Evolutionary conservation across 2,888 invertebrate genomes (phyloP).

Genomic region (Lithophane socia): DNA sequence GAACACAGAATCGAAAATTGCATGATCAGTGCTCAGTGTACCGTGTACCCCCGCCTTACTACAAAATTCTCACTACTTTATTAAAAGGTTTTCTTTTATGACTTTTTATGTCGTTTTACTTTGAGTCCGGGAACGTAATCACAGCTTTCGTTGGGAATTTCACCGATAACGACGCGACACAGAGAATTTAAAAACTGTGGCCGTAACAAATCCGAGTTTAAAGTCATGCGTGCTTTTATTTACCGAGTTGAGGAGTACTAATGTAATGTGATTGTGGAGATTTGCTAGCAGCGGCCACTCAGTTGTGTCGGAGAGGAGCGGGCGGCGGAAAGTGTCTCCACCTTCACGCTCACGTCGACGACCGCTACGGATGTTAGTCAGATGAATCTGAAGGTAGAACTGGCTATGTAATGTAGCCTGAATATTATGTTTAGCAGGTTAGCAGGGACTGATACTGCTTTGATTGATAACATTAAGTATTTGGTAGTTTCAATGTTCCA

Average conservation of each 20-base stretch:
- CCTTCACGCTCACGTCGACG: not conserved
- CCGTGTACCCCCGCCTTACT: slow-evolving; percentile 11
- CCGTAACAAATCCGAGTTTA: slow-evolving; percentile 6
- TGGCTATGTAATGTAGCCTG: not conserved
- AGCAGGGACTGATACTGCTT: not conserved
- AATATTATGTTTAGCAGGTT: not conserved
- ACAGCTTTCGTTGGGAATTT: slow-evolving; percentile 1
- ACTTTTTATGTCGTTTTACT: slow-evolving; percentile 15
- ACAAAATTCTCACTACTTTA: slow-evolving; percentile 32
- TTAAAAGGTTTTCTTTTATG: slow-evolving; percentile 19
- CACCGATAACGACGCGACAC: not conserved
- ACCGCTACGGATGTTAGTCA: not conserved
- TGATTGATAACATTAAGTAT: not conserved
- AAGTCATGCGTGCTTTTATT: not conserved
- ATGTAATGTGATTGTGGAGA: not conserved
- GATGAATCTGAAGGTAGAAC: not conserved
- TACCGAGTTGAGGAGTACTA: not conserved
- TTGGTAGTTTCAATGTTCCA: not conserved
- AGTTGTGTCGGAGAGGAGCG: not conserved
- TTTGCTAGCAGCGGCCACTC: slow-evolving; percentile 9
- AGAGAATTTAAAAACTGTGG: slow-evolving; percentile 7
- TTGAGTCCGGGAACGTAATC: slow-evolving; percentile 11
- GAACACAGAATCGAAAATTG: slow-evolving; percentile 27
- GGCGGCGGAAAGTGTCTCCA: not conserved
- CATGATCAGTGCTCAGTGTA: slow-evolving; percentile 32